Conservation (phyloP, 2,797 vertebrate genomes). For the Amphiprion clarkii region DNA sequence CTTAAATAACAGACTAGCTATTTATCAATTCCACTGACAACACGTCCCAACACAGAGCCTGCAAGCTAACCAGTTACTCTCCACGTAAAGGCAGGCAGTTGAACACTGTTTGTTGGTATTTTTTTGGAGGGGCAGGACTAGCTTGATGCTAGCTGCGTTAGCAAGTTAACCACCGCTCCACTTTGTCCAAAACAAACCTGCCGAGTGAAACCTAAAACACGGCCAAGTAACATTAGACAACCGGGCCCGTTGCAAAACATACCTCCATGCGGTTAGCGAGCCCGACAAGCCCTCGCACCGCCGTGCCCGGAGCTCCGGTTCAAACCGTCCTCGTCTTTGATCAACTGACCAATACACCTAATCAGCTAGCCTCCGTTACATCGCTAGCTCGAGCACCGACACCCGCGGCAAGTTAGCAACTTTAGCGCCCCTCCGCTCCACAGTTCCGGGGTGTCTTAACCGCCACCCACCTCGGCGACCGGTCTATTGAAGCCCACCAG, state of each 20-base stretch:
- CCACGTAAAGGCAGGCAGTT: neutral
- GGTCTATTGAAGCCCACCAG: neutral
- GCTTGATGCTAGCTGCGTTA: constrained; percentile 32
- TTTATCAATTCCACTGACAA: fast-evolving
- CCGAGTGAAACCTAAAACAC: neutral
- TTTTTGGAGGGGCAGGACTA: neutral
- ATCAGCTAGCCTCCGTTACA: constrained; percentile 27
- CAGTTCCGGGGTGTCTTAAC: constrained; percentile 44
- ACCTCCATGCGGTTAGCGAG: neutral
- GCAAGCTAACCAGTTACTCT: neutral
- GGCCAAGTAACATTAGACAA: neutral
- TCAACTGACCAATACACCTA: neutral
- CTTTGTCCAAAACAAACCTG: constrained; percentile 64
- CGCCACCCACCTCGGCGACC: neutral
- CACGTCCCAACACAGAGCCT: neutral
- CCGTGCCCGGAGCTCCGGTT: fast-evolving
- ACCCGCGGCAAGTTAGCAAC: constrained; percentile 59
- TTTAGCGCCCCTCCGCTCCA: constrained; percentile 51
- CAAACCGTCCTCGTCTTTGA: neutral
- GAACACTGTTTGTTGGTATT: neutral
- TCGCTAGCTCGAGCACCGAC: constrained; percentile 33
- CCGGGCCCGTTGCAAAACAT: constrained; percentile 11
- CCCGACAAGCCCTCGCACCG: neutral
- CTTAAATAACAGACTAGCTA: neutral
- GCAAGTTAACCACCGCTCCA: constrained; percentile 36